These are phyloP conservation scores for Ia io DNA, from an alignment of 2,113 vertebrate genomes.

Conservation along the genomic window DNA sequence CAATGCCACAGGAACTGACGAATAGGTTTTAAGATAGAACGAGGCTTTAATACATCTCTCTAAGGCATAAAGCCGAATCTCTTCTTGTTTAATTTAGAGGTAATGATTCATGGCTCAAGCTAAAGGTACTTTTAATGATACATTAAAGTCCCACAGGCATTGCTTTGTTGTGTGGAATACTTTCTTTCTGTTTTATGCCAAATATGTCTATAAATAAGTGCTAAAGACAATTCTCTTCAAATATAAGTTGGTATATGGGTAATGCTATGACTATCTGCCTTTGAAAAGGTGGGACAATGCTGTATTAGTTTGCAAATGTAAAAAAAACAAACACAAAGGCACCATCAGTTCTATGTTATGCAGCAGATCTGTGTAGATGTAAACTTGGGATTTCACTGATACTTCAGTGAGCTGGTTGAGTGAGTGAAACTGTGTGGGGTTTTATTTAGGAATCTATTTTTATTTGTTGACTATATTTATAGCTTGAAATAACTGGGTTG, in stretches of 20 bases:
- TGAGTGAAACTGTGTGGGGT: background rate
- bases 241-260: background rate
- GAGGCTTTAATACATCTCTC: background rate
- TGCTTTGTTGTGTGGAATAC: background rate
- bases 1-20: background rate
- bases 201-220: background rate
- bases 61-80: background rate
- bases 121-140: background rate
- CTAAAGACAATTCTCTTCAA: background rate
- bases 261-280: background rate
- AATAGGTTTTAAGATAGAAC: background rate
- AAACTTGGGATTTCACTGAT: background rate
- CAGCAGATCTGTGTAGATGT: background rate
- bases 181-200: background rate
- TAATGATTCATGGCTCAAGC: background rate
- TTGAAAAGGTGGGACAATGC: background rate
- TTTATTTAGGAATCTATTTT: constrained; percentile 22
- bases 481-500: background rate
- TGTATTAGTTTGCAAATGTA: background rate
- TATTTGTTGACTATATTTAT: background rate
- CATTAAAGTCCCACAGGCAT: background rate
- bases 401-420: background rate
- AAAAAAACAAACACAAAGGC: background rate
- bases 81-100: background rate
- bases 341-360: background rate